Evolutionary conservation across 2,113 vertebrate species (phyloP).

Genomic region (Prochilodus magdalenae): DNA sequence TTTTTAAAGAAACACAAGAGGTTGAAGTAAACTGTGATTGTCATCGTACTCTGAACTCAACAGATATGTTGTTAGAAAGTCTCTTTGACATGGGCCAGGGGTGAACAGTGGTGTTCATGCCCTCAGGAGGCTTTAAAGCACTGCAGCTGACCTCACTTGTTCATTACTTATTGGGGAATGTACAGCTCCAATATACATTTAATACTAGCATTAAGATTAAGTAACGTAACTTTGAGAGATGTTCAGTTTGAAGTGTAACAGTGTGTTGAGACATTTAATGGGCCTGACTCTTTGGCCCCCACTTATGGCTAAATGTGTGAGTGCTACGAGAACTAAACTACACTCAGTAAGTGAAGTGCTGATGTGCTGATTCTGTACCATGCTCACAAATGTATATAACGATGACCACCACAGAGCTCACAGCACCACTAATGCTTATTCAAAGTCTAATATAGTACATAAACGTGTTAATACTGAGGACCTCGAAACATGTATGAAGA

Average conservation of each 20-base stretch:
- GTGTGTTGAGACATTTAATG: constrained; percentile 57
- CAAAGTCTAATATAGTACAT: constrained; percentile 10
- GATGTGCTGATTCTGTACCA: constrained; percentile 15
- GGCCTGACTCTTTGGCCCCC: neutral
- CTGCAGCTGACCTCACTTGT: neutral
- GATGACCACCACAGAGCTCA: neutral
- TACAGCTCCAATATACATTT: neutral
- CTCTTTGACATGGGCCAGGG: neutral
- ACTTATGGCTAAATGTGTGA: constrained; percentile 1
- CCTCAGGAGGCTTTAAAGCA: neutral
- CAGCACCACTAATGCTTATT: neutral
- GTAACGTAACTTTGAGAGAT: constrained; percentile 18
- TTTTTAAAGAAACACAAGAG: neutral
- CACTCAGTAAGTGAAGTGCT: constrained; percentile 9
- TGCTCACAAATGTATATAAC: neutral
- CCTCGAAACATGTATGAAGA: neutral
- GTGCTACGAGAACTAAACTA: constrained; percentile 25
- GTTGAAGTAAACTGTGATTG: constrained; percentile 28
- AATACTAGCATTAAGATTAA: neutral
- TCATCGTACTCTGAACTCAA: constrained; percentile 29
- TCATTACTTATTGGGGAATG: neutral
- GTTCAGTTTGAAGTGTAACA: constrained; percentile 43
- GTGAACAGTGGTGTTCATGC: neutral
- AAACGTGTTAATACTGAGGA: constrained; percentile 37
- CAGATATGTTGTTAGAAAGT: neutral